Percentiles rank a stretch among this genome's conserved stretches.
Conservation (phyloP, 2,888 invertebrate species). For the Drosophila longiperda region DNA sequence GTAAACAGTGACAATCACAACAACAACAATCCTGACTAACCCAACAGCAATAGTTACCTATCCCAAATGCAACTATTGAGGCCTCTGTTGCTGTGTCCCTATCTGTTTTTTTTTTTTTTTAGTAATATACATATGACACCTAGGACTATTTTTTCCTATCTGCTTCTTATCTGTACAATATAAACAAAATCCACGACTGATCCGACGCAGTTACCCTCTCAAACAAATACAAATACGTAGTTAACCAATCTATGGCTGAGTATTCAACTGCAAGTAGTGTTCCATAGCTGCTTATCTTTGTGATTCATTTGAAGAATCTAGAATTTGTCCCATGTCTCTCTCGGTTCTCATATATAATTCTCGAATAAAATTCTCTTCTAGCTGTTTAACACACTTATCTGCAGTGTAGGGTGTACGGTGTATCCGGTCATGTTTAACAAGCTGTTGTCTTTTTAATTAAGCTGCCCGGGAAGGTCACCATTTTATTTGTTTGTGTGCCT, state of each 20-base stretch:
- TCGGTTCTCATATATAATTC: slow-evolving; percentile 42
- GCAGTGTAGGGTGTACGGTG: slow-evolving; percentile 20
- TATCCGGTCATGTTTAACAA: slow-evolving; percentile 71
- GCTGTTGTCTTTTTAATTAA: slow-evolving; percentile 82
- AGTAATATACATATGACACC: slow-evolving; percentile 59
- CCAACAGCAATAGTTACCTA: slow-evolving; percentile 41
- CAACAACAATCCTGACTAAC: slow-evolving; percentile 33
- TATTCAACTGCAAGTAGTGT: slow-evolving; percentile 20
- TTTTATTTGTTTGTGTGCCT: slow-evolving; percentile 32
- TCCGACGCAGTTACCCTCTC: slow-evolving; percentile 57
- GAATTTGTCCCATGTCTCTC: slow-evolving; percentile 36
- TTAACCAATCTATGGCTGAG: slow-evolving; percentile 1
- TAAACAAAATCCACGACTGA: slow-evolving; percentile 60
- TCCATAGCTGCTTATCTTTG: slow-evolving; percentile 58
- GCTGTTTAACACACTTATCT: slow-evolving; percentile 53
- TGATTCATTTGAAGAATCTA: slow-evolving; percentile 69
- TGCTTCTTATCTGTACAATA: slow-evolving; percentile 62
- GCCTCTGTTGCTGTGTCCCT: slow-evolving; percentile 38
- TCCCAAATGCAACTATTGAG: slow-evolving; percentile 38
- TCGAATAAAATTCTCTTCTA: slow-evolving; percentile 40
- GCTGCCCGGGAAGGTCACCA: slow-evolving; percentile 67
- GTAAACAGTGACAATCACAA: slow-evolving; percentile 53
- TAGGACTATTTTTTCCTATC: slow-evolving; percentile 43
- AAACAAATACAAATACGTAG: slow-evolving; percentile 4
- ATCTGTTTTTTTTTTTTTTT: slow-evolving; percentile 21